Percentiles rank a stretch among this genome's conserved stretches.
Conservation (phyloP, 2,797 vertebrate genomes). For the Miichthys miiuy region DNA sequence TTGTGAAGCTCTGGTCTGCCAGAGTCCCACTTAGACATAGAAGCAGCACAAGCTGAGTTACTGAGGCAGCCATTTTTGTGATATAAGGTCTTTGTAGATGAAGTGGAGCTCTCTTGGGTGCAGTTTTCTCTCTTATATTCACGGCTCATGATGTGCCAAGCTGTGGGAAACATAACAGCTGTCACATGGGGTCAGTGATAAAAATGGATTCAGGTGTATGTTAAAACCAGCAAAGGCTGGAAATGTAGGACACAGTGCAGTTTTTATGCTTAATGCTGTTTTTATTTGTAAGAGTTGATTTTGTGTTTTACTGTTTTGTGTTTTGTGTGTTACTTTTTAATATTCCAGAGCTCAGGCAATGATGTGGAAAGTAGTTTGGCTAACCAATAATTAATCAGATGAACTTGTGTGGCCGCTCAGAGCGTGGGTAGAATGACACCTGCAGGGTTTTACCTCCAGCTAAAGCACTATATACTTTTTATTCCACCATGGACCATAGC, state of each 20-base stretch:
- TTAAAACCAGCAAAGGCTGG: not conserved
- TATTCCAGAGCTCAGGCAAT: not conserved
- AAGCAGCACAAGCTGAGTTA: not conserved
- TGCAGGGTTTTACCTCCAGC: no score
- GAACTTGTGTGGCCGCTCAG: not conserved
- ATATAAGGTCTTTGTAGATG: constrained; percentile 26
- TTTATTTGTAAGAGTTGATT: not conserved
- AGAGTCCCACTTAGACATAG: constrained; percentile 12
- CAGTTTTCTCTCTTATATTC: constrained; percentile 18
- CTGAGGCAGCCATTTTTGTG: not conserved
- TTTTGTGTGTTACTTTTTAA: not conserved
- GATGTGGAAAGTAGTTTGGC: not conserved
- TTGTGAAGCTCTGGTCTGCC: not conserved
- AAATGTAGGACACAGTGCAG: not conserved
- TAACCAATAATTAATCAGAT: not conserved
- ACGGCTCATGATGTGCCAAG: not conserved
- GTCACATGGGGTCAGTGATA: constrained; percentile 10
- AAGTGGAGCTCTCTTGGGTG: constrained; percentile 3
- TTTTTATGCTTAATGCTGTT: no score
- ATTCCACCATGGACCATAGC: no score
- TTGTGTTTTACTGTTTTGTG: no score
- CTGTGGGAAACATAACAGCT: constrained; percentile 20
- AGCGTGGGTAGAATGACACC: no score
- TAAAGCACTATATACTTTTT: no score
- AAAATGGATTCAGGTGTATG: not conserved